Evolutionary conservation across 2,888 invertebrate genomes (phyloP).

Genomic region (Camponotus fellah): DNA sequence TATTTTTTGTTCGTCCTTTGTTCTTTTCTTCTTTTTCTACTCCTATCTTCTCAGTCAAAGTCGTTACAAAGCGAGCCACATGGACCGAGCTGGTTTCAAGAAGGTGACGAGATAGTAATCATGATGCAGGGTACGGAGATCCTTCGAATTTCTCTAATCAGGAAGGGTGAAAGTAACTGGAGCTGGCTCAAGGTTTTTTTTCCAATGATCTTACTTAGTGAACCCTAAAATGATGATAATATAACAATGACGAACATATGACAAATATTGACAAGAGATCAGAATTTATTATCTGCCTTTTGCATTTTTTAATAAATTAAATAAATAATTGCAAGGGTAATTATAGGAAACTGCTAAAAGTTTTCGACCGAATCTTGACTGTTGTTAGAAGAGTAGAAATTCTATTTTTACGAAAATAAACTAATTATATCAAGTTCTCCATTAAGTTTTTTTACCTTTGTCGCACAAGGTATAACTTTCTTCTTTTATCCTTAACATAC

Average conservation of each 20-base stretch:
- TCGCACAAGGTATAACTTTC: slow-evolving; percentile 34
- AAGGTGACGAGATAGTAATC: slow-evolving; percentile 88
- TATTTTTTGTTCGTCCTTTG: slow-evolving; percentile 36
- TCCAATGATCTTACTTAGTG: slow-evolving; percentile 61
- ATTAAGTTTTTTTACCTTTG: background rate
- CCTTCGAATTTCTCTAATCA: slow-evolving; percentile 89
- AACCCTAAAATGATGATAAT: slow-evolving; percentile 43
- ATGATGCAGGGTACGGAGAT: slow-evolving; percentile 89
- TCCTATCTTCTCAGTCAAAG: slow-evolving; percentile 71
- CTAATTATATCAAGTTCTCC: slow-evolving; percentile 10
- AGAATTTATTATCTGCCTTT: background rate
- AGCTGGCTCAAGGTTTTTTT: slow-evolving; percentile 89
- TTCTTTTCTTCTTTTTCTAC: slow-evolving; percentile 64
- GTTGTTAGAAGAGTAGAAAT: background rate
- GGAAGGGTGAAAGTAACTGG: slow-evolving; percentile 89
- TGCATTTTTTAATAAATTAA: background rate
- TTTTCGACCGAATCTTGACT: background rate
- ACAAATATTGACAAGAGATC: background rate
- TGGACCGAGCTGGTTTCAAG: slow-evolving; percentile 89
- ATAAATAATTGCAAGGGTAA: slow-evolving; percentile 3
- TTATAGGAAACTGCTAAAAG: background rate
- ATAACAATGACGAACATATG: background rate
- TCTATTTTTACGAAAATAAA: background rate
- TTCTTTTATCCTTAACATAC: slow-evolving; percentile 46
- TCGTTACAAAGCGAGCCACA: slow-evolving; percentile 75